Evolutionary conservation across 2,797 vertebrate genomes (phyloP), one percentile per base, ranked within the genome.

Genomic region (Australoheros facetus): DNA sequence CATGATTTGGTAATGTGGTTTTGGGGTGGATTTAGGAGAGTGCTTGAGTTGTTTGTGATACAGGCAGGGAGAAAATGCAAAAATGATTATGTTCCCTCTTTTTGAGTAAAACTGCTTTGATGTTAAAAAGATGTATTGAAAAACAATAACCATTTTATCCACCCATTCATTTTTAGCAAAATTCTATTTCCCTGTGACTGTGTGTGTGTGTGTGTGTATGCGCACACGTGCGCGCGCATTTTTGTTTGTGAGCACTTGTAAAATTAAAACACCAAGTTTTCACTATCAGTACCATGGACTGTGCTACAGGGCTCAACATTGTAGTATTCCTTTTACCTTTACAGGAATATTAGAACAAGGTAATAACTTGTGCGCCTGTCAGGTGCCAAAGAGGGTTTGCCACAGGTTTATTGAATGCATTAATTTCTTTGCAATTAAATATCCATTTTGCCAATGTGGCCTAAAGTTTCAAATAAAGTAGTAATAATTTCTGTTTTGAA

Each of bases 371-470:
- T 58, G 71, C 62, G 76, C n/a, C 62, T 69, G 34, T 75, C 78
- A 77, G 23, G 80, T 81, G 78, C 73, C 84, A 85, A 84, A 81
- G 62, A 77, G 56, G 75, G 58, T 84, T 84, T 66, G 87, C 87
- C 79, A 85, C 80, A 86, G 88, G 85, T 90, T 91, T 83, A 64
- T 56, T 78, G 54, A 85, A 85, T 83, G 19, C 59, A 86, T 86
- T 81, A 84, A 83, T 71, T 82, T 80, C 62, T 87, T 84, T 86
- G 73, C 79, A 90, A 90, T 91, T 90, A 90, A 87, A 89, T 75
- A 77, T 77, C 48, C 56, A 73, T 85, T 87, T 89, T 88, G 75
- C 78, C 79, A 88, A 82, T 83, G 16, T 30, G 2, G 86, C 88
- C 81, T 77, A 73, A 84, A 88, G 82, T 88, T 88, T 90, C 26